These are phyloP conservation scores for Cichlasoma orientale DNA, from an alignment of 2,797 vertebrate genomes.

Conservation along the genomic window DNA sequence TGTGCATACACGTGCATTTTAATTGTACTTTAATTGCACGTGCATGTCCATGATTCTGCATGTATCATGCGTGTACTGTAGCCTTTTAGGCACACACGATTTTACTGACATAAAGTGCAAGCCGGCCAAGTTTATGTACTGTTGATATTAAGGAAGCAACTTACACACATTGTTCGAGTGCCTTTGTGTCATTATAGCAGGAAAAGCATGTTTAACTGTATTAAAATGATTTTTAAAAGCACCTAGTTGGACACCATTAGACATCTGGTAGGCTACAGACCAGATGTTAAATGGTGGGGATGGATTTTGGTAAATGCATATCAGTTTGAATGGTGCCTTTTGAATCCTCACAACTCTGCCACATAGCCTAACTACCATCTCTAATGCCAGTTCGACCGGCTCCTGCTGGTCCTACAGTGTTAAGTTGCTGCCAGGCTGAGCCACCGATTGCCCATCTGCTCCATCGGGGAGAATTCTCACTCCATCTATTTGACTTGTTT, in stretches of 20 bases:
- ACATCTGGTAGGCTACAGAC: conserved; percentile 32
- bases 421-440: conserved; percentile 76
- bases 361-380: conserved; percentile 59
- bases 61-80: background rate
- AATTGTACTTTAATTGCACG: conserved; percentile 2
- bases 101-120: background rate
- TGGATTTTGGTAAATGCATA: conserved; percentile 58
- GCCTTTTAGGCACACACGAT: background rate
- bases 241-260: background rate
- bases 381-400: conserved; percentile 61
- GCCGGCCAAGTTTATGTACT: background rate
- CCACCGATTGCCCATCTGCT: conserved; percentile 80
- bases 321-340: conserved; percentile 57
- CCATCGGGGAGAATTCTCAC: conserved; percentile 69
- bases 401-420: conserved; percentile 70
- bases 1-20: conserved; percentile 18
- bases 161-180: background rate
- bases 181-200: background rate
- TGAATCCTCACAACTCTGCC: conserved; percentile 46
- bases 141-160: background rate
- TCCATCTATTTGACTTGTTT: conserved; percentile 74
- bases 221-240: conserved; percentile 16
- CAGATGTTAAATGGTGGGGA: conserved; percentile 73
- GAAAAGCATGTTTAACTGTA: background rate
- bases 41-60: background rate